Evolutionary conservation across 2,888 invertebrate species (phyloP), one percentile per base, ranked within the genome.

Genomic region (Rosalia funebris): DNA sequence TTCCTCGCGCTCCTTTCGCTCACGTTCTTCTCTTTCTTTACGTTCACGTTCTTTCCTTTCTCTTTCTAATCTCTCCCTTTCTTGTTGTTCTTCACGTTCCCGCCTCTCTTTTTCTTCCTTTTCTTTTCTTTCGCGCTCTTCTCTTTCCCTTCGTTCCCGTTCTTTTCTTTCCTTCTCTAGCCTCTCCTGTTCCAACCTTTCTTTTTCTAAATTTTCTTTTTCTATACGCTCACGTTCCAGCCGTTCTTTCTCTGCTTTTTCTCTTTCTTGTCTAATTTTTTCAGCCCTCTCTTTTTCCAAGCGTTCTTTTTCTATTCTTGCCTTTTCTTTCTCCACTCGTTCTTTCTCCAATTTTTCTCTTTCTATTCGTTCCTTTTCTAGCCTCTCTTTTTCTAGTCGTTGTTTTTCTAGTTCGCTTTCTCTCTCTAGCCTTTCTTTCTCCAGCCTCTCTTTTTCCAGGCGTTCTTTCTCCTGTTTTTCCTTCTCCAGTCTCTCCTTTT

Each of bases 381-480:
- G 65, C 59, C 81, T 70, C 58, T 80, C 77, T 62, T 75, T 76
- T 42, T 75, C 75, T 57, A 68, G 66, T 57, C 82, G 79, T 60
- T 79, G 77, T 60, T 75, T 74, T 57, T 75, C 76, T 52, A 72
- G 50, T 54, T 68, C 65, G 52, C 68, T 75, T 50, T 76, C 73
- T 11, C 67, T 62, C 64, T 80, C 80, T 79, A 82, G 9, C 66
- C 68, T 67, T 79, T 84, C 54, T 80, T 68, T 71, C 58, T 74
- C 73, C 11, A 62, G 39, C 60, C 78, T 78, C 31, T 83, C 83
- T 39, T 67, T 69, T 65, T 75, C 73, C 14, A 70, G 78, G 54
- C 75, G 81, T 68, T 82, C 78, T 74, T 81, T 82, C 65, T 83
- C 82, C 36, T 72, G 74, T 17, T 83, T 80, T 58, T 80, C 79